Percentiles rank a stretch among this genome's conserved stretches.
Conservation (phyloP, 2,797 vertebrate genomes). For the Crocidura indochinensis region DNA sequence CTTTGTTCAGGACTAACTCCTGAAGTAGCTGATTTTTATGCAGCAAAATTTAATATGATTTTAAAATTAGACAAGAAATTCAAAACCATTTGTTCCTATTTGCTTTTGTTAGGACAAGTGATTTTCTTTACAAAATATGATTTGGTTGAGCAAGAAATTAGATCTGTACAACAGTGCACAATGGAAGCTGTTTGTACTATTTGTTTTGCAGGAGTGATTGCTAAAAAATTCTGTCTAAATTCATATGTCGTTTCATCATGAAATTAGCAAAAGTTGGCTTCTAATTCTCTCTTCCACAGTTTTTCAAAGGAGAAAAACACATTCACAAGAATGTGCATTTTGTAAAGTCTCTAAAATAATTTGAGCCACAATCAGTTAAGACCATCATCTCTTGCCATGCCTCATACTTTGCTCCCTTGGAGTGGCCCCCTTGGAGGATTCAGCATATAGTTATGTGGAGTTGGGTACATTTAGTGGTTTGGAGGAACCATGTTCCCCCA, state of each 20-base stretch:
- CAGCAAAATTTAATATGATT: neutral
- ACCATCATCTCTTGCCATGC: neutral
- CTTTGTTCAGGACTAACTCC: neutral
- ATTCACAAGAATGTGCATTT: neutral
- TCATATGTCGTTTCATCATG: neutral
- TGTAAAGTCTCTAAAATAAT: constrained; percentile 44
- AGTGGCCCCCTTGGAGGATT: neutral
- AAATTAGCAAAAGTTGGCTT: neutral
- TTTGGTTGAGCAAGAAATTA: constrained; percentile 2
- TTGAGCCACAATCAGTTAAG: constrained; percentile 21
- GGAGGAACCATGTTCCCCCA: neutral
- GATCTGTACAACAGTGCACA: neutral
- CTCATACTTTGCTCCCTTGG: neutral
- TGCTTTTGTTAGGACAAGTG: neutral
- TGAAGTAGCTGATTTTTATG: neutral
- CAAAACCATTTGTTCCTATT: neutral
- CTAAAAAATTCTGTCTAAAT: neutral
- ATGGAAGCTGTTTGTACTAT: neutral
- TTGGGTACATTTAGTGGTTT: neutral
- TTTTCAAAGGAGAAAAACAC: neutral
- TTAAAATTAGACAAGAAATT: neutral
- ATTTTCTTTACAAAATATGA: constrained; percentile 1
- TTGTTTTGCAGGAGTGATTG: neutral
- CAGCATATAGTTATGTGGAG: neutral
- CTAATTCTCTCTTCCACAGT: neutral